Base-by-base conservation (phyloP, 2,797 vertebrate species). In the Borostomias antarcticus region DNA sequence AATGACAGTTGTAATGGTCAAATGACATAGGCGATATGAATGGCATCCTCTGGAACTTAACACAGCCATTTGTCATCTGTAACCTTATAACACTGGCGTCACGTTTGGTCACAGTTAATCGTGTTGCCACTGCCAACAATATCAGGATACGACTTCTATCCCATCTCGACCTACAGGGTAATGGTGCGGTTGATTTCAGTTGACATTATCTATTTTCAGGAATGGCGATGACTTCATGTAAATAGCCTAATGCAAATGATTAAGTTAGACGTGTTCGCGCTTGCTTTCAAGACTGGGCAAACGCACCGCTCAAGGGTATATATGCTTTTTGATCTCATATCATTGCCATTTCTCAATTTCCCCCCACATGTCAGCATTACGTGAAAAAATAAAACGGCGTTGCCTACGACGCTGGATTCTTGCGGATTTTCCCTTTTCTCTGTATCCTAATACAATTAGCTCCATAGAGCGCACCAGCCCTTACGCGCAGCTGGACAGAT, bases 271-370 rank as follows among this genome's bases (percentile, higher is more conserved):
- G 72, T 83, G 86, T 85, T 76, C 26, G 74, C 70, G 62, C 80
- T 78, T 21, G 25, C 45, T 61, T 50, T 48, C 23, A 59, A 48
- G 28, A 29, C 52, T 32, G 21, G 59, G 59, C 19, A n/a, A 52
- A 11, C 11, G 29, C n/a, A 62, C 19, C 9, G 9, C 26, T 29
- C 28, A 30, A 19, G 28, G 29, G 29, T 32, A 47, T 47, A 47
- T 9, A 19, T 61, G 25, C 76, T 85, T 88, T 91, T 91, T 92
- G 90, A 93, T 92, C 91, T 91, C 82, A 63, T 81, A 82, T 90
- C 88, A 92, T 89, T 91, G 89, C 85, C 88, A 84, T 95, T 94
- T 95, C 93, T 90, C 94, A 94, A 95, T 96, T 94, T 95, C 94
- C 93, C 90, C 90, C 90, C 89, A 45, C 76, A 73, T 80, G 85